phyloP scores from a whole-genome alignment of 2,113 vertebrate species.

The Colossoma macropomum region DNA sequence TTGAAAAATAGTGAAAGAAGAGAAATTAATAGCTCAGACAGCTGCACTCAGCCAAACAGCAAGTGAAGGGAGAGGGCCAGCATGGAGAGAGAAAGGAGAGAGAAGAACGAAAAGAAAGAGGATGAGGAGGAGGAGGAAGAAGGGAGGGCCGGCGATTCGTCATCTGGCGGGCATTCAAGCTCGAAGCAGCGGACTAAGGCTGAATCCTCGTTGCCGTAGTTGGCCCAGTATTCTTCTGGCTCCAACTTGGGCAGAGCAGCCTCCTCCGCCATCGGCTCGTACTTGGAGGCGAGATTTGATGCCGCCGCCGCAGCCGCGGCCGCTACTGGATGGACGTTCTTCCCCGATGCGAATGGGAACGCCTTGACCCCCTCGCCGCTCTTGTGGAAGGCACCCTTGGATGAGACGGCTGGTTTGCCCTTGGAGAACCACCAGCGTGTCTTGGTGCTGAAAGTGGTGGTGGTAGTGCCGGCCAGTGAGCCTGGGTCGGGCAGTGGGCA shows the following conservation, averaged over 20 bases:
- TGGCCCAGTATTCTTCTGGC: conserved; percentile 84
- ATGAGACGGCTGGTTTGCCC: conserved; percentile 83
- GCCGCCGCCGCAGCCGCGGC: conserved; percentile 25
- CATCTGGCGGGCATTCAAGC: conserved; percentile 73
- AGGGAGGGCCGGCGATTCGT: conserved; percentile 64
- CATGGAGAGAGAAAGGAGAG: conserved; percentile 61
- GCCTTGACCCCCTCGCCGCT: conserved; percentile 76
- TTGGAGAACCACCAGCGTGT: conserved; percentile 86
- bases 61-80: conserved; percentile 70
- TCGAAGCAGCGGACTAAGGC: conserved; percentile 77
- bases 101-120: conserved; percentile 35
- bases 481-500: conserved; percentile 84
- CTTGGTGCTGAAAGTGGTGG: conserved; percentile 83
- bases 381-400: conserved; percentile 79
- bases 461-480: conserved; percentile 78
- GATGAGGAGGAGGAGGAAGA: conserved; percentile 61
- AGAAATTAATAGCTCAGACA: background rate
- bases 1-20: conserved; percentile 56
- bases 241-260: conserved; percentile 80
- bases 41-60: conserved; percentile 74
- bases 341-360: conserved; percentile 69
- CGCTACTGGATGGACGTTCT: conserved; percentile 61
- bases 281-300: conserved; percentile 68
- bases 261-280: conserved; percentile 76
- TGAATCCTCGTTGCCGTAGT: conserved; percentile 83